A percentile compares a stretch with the other conserved stretches of the same genome.
These are phyloP conservation scores for Linepithema humile DNA, from an alignment of 1,140 invertebrate genomes.

Conservation along the genomic window DNA sequence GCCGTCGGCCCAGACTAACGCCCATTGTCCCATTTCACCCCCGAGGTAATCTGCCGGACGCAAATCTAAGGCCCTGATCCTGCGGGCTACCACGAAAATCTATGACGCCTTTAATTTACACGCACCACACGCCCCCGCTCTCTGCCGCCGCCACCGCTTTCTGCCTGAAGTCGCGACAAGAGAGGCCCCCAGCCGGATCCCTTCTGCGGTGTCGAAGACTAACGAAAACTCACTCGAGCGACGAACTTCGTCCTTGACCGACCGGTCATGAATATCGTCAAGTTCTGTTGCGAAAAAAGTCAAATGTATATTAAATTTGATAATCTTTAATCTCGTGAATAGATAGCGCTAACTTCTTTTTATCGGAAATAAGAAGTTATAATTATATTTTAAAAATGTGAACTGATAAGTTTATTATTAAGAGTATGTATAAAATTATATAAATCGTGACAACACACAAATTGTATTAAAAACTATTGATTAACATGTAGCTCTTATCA, in stretches of 20 bases:
- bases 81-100: constrained; percentile 84
- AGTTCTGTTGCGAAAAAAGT: neutral
- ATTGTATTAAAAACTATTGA: constrained; percentile 3
- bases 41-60: constrained; percentile 83
- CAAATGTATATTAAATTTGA: neutral
- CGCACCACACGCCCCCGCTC: constrained; percentile 65
- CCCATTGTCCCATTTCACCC: constrained; percentile 84
- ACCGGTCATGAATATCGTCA: neutral
- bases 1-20: constrained; percentile 83
- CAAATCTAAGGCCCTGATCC: constrained; percentile 85
- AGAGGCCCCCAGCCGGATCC: neutral
- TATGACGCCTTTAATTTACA: constrained; percentile 84
- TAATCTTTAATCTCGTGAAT: too few relatives aligned
- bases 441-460: neutral
- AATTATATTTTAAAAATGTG: neutral
- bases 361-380: neutral
- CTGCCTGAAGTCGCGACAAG: constrained; percentile 33
- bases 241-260: constrained; percentile 15
- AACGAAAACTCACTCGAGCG: constrained; percentile 9
- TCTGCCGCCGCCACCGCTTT: constrained; percentile 27
- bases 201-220: constrained; percentile 11
- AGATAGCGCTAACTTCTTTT: too few relatives aligned
- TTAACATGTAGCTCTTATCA: constrained; percentile 13
- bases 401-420: neutral
- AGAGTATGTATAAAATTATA: neutral